phyloP scores from a whole-genome alignment of 1,140 invertebrate genomes.

The Eupristina koningsbergeri region DNA sequence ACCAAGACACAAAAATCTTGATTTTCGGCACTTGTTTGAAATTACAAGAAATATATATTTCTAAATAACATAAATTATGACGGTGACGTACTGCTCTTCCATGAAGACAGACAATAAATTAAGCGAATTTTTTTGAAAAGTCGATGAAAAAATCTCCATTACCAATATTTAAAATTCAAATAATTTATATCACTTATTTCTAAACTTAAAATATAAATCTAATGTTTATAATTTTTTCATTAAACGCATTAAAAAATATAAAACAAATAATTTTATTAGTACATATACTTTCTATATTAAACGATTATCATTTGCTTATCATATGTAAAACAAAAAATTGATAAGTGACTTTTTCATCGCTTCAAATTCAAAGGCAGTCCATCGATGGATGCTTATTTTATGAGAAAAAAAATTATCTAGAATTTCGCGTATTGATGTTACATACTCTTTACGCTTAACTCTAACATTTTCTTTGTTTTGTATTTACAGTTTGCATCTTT shows the following conservation, averaged over 20 bases:
- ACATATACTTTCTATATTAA: conserved; percentile 4
- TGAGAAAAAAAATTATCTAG: conserved; percentile 22
- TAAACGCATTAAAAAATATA: background rate
- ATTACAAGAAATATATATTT: conserved; percentile 28
- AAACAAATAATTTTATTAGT: background rate
- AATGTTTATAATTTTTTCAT: background rate
- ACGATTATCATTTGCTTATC: conserved; percentile 10
- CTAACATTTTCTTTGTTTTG: conserved; percentile 29
- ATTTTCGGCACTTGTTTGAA: conserved; percentile 47
- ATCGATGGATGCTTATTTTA: conserved; percentile 27
- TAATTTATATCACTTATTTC: background rate
- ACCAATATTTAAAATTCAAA: background rate
- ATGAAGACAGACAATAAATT: conserved; percentile 48
- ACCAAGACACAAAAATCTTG: conserved; percentile 46
- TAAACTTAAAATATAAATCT: background rate
- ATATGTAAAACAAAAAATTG: conserved; percentile 17
- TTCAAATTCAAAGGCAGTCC: conserved; percentile 28
- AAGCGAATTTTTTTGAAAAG: conserved; percentile 30
- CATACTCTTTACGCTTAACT: conserved; percentile 14
- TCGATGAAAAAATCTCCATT: conserved; percentile 30
- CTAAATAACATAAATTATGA: conserved; percentile 44
- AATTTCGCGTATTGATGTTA: conserved; percentile 28
- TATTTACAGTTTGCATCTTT: conserved; percentile 42
- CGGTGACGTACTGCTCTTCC: conserved; percentile 35
- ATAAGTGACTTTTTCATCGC: conserved; percentile 42